phyloP scores from a whole-genome alignment of 2,888 invertebrate species.

The Branchellion lobata region DNA sequence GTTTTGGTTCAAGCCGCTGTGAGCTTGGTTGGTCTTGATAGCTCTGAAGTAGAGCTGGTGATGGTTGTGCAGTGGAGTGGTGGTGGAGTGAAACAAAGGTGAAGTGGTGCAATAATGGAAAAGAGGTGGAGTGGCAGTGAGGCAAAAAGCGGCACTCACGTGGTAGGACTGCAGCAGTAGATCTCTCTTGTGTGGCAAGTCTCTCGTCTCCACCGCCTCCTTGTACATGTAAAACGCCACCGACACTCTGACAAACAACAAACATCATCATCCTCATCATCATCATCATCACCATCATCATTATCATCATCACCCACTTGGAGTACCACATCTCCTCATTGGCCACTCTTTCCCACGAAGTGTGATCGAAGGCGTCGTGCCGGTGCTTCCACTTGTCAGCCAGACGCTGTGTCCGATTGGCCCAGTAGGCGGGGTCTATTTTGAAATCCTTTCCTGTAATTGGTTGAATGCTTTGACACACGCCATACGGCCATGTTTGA shows the following conservation, averaged over 20 bases:
- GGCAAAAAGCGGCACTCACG: conserved; percentile 49
- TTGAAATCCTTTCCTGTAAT: conserved; percentile 43
- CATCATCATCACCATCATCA: too few relatives aligned
- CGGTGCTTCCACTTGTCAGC: conserved; percentile 57
- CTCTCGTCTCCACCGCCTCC: conserved; percentile 49
- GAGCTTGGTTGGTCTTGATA: conserved; percentile 51
- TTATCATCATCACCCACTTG: conserved; percentile 54
- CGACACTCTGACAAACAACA: conserved; percentile 54
- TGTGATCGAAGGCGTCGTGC: conserved; percentile 53
- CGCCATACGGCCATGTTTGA: conserved; percentile 57
- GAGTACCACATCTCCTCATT: conserved; percentile 61
- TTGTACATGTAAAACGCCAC: conserved; percentile 55
- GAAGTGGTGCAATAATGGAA: neutral
- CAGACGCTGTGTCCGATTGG: conserved; percentile 50
- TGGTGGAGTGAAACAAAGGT: neutral
- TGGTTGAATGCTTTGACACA: conserved; percentile 55
- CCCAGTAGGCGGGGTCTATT: conserved; percentile 52
- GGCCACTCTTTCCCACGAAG: conserved; percentile 60
- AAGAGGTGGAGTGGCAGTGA: neutral
- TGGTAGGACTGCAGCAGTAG: conserved; percentile 54
- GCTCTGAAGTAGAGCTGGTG: conserved; percentile 57
- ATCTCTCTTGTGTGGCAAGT: conserved; percentile 47
- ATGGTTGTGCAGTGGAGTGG: neutral
- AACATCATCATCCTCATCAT: too few relatives aligned
- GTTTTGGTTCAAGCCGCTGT: conserved; percentile 43